These are phyloP conservation scores for Elaphurus davidianus DNA, from an alignment of 2,113 vertebrate species.

Conservation along the genomic window DNA sequence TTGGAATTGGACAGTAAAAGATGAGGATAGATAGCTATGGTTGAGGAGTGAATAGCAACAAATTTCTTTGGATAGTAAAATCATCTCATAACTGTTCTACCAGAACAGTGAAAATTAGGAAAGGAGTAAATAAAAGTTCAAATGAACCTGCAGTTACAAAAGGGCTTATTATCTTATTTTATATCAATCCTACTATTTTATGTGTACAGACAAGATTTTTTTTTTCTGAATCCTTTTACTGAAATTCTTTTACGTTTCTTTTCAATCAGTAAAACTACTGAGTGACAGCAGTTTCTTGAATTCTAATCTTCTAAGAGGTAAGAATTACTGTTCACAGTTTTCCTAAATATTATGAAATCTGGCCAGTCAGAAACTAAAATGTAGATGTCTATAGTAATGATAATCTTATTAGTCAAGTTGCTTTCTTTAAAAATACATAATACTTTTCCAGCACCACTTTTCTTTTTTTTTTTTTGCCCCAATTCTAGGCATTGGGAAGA, in stretches of 20 bases:
- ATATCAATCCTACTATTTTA: neutral
- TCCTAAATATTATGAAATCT: constrained; percentile 26
- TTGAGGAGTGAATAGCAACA: neutral
- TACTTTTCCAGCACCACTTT: neutral
- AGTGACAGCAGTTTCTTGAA: neutral
- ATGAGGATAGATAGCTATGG: neutral
- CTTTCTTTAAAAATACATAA: neutral
- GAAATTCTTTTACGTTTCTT: neutral
- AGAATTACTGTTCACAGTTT: constrained; percentile 2
- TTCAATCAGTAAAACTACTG: neutral
- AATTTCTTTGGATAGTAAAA: neutral
- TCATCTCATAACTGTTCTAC: neutral
- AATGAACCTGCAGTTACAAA: neutral
- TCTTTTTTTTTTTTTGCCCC: neutral
- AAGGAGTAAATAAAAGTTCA: neutral
- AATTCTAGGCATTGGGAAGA: neutral
- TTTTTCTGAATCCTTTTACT: constrained; percentile 6
- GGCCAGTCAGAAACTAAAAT: neutral
- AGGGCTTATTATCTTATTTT: neutral
- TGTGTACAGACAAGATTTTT: neutral
- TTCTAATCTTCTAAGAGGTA: neutral
- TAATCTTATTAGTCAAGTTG: neutral
- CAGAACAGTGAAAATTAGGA: neutral
- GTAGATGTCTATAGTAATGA: neutral
- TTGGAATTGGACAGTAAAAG: neutral